phyloP scores from a whole-genome alignment of 2,888 invertebrate genomes.

The Tetramorium bicarinatum region DNA sequence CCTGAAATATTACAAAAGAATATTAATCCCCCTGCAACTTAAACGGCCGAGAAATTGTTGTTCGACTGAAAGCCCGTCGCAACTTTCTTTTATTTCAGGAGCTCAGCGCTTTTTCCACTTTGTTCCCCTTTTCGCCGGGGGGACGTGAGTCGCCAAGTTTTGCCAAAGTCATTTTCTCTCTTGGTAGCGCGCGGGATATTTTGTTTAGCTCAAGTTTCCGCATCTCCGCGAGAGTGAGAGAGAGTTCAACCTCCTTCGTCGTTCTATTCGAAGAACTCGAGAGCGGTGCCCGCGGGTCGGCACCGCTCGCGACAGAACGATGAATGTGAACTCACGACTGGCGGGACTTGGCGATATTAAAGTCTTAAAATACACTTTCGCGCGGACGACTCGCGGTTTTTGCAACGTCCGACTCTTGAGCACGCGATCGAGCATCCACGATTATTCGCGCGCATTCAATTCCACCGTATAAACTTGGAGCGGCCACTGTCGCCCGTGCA shows the following conservation, averaged over 20 bases:
- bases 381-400: neutral
- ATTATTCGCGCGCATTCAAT: neutral
- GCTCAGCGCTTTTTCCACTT: conserved; percentile 27
- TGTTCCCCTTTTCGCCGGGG: conserved; percentile 18
- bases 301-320: neutral
- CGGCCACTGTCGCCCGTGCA: neutral
- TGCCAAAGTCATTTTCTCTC: conserved; percentile 52
- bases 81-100: conserved; percentile 23
- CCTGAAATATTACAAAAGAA: neutral
- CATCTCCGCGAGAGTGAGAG: conserved; percentile 6
- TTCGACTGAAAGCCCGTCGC: neutral
- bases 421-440: neutral
- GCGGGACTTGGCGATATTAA: neutral
- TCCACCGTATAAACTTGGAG: neutral
- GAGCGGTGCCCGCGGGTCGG: neutral
- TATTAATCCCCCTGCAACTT: neutral
- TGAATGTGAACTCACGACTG: neutral
- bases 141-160: conserved; percentile 53
- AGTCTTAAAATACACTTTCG: conserved; percentile 6
- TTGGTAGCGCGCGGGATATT: conserved; percentile 50
- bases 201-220: conserved; percentile 59
- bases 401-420: neutral
- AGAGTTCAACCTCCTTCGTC: conserved; percentile 7
- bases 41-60: conserved; percentile 10
- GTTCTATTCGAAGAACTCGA: conserved; percentile 10